phyloP scores from a whole-genome alignment of 2,888 invertebrate genomes.

The Lasioglossum figueresi region DNA sequence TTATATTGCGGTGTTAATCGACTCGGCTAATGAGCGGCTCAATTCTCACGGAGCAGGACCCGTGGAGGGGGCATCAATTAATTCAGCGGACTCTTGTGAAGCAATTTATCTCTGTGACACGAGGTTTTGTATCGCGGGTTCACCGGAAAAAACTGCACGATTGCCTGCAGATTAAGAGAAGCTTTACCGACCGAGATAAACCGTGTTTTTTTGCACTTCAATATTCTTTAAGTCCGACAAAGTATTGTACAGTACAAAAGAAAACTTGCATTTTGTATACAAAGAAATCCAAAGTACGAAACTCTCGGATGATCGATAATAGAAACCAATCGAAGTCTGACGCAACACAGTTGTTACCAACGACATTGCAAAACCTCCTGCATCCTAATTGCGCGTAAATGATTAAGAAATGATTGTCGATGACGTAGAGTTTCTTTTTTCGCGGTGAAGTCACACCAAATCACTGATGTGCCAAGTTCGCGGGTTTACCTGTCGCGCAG shows the following conservation, averaged over 20 bases:
- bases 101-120: background rate
- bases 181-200: background rate
- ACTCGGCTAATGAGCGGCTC: background rate
- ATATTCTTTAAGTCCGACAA: background rate
- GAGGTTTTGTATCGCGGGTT: background rate
- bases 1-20: background rate
- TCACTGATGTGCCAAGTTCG: background rate
- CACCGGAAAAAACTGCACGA: background rate
- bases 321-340: background rate
- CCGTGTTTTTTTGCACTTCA: background rate
- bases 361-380: background rate
- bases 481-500: constrained; percentile 53
- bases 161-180: background rate
- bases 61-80: background rate
- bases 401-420: background rate
- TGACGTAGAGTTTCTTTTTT: background rate
- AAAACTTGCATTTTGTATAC: background rate
- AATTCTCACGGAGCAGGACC: background rate
- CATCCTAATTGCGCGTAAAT: background rate
- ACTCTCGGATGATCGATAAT: background rate
- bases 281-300: background rate
- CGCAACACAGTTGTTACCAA: background rate
- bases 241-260: background rate
- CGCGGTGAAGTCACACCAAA: background rate
- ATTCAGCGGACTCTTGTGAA: background rate